Conservation (phyloP, 2,888 invertebrate genomes). For the Busseola fusca region DNA sequence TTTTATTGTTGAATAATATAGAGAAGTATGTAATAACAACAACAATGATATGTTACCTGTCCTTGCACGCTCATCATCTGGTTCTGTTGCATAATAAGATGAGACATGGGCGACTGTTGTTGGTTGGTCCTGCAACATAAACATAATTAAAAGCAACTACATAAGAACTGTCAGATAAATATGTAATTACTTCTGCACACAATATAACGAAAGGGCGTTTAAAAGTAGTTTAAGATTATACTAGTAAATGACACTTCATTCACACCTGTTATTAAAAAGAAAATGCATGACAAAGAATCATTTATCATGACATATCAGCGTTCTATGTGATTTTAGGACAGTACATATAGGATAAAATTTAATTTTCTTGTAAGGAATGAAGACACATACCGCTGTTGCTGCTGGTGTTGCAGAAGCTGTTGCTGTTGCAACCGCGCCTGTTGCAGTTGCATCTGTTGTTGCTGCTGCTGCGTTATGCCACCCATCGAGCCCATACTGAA, state of each 20-base stretch:
- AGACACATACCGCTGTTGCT: conserved; percentile 59
- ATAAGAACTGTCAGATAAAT: conserved; percentile 16
- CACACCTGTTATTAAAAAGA: background rate
- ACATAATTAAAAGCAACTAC: conserved; percentile 55
- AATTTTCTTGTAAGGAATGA: too few species aligned
- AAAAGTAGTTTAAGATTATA: conserved; percentile 4
- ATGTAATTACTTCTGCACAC: conserved; percentile 16
- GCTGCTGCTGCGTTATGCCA: conserved; percentile 84
- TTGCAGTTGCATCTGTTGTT: conserved; percentile 90
- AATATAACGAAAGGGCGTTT: conserved; percentile 1
- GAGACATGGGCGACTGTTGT: conserved; percentile 87
- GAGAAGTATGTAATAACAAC: conserved; percentile 6
- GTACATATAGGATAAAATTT: background rate
- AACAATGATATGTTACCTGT: conserved; percentile 75
- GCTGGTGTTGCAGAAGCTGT: conserved; percentile 90
- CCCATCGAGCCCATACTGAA: conserved; percentile 80
- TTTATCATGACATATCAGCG: background rate
- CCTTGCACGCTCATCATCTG: conserved; percentile 88
- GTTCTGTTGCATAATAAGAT: conserved; percentile 87
- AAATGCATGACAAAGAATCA: background rate
- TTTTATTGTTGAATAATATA: conserved; percentile 1
- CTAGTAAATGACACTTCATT: background rate
- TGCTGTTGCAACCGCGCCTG: conserved; percentile 88
- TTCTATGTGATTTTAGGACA: background rate
- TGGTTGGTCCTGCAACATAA: conserved; percentile 79